Evolutionary conservation across 2,797 vertebrate genomes (phyloP), one percentile per base, ranked within the genome.

Genomic region (Propithecus perrieri): DNA sequence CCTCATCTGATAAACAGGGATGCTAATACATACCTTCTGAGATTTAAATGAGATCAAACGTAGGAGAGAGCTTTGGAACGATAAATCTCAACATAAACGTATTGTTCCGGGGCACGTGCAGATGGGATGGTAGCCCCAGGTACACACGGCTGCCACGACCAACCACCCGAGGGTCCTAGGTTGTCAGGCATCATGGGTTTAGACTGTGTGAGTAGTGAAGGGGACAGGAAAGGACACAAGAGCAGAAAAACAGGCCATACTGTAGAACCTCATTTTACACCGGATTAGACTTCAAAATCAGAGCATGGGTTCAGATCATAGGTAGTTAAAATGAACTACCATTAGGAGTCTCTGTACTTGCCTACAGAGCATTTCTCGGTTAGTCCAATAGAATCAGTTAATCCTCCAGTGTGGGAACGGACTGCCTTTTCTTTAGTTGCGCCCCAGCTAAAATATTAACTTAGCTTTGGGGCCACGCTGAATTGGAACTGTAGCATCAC

Each of bases 261-360:
- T 86, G 53, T 38, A 38, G 55, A 63, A 33, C 15, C 55, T 93
- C 22, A 43, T 69, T n/a, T 59, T 61, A 71, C 18, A 43, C 46
- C 43, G 28, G 38, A 38, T 61, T 93, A 55, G n/a, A 76, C 90
- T 93, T 93, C 33, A 95, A 26, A 91, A 91, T 76, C 69, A 59
- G 67, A 86, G 61, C 53, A 28, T 50, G 76, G 72, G 12, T 72
- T 81, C 26, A n/a, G 59, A 69, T 89, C 85, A 46, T 4, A 33
- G 26, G 12, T 53, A 46, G n/a, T 79, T 84, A 76, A 63, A 71
- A 26, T 55, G 28, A 71, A 15, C 48, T 38, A 57, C n/a, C 48
- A 67, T 69, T 67, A 50, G 38, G 61, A 55, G 38, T 30, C n/a
- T 20, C 38, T 11, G 8, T 13, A 22, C 22, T 72, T 61, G 53